Percentiles rank a stretch among this genome's conserved stretches.
These are phyloP conservation scores for Dicaeum eximium DNA, from an alignment of 2,113 vertebrate species.

Conservation along the genomic window DNA sequence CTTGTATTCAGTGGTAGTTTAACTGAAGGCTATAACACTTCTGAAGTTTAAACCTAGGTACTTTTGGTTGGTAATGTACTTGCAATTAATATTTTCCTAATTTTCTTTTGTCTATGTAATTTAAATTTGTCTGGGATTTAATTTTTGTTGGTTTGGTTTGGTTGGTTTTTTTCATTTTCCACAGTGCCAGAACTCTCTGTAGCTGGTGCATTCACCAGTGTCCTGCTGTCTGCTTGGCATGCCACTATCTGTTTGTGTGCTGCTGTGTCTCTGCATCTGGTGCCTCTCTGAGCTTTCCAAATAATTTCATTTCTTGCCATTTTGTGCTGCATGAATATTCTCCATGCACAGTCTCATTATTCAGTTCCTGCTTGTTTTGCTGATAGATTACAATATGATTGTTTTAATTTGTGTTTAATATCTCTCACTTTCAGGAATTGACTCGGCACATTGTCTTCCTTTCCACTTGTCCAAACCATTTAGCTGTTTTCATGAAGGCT, in stretches of 20 bases:
- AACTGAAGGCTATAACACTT: not conserved
- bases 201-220: not conserved
- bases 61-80: not conserved
- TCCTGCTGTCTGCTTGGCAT: not conserved
- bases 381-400: not conserved
- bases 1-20: not conserved
- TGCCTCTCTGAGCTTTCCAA: not conserved
- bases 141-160: not conserved
- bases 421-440: not conserved
- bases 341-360: not conserved
- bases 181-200: not conserved
- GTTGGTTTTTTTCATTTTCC: not conserved
- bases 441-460: not conserved
- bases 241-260: not conserved
- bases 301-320: not conserved
- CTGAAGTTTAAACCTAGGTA: not conserved
- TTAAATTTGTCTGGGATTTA: not conserved
- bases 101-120: not conserved
- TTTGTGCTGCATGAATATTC: not conserved
- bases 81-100: not conserved
- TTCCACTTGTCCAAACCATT: not conserved
- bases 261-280: not conserved
- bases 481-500: not conserved
- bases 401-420: not conserved
- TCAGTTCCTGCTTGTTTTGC: not conserved